phyloP scores from a whole-genome alignment of 1,140 invertebrate genomes.

The Nixonia krombeini region DNA sequence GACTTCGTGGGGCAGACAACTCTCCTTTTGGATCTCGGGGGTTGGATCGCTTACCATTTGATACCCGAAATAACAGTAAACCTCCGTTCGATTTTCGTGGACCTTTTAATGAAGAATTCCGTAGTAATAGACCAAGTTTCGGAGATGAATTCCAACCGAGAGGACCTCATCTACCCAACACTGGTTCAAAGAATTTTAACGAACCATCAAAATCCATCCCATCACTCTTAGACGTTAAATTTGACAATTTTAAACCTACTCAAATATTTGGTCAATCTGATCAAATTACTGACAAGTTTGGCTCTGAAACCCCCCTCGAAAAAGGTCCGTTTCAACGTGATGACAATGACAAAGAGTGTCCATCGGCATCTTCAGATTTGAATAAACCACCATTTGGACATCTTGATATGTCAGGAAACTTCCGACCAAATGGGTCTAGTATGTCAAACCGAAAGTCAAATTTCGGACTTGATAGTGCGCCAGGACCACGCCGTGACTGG shows the following conservation, averaged over 20 bases:
- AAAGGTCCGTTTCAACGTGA: constrained; percentile 12
- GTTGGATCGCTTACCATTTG: constrained; percentile 23
- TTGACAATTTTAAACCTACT: neutral
- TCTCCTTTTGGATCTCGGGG: constrained; percentile 29
- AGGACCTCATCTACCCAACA: neutral
- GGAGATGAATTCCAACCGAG: neutral
- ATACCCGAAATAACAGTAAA: constrained; percentile 19
- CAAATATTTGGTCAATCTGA: neutral
- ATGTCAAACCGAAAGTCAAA: constrained; percentile 7
- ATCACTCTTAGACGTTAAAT: constrained; percentile 8
- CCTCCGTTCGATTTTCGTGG: constrained; percentile 16
- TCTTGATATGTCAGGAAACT: constrained; percentile 5
- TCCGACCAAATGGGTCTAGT: constrained; percentile 5
- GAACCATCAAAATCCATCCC: constrained; percentile 15
- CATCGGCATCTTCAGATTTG: neutral
- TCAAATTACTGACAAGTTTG: constrained; percentile 6
- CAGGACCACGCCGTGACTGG: neutral
- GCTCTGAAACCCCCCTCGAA: constrained; percentile 1
- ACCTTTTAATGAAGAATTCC: constrained; percentile 6
- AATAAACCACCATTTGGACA: constrained; percentile 5
- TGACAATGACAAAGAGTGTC: constrained; percentile 6
- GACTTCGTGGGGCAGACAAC: neutral
- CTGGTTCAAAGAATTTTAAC: neutral
- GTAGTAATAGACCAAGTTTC: neutral
- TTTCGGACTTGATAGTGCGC: constrained; percentile 10